These are phyloP conservation scores for Eupithecia subumbrata DNA, from an alignment of 2,888 invertebrate species.

Conservation along the genomic window DNA sequence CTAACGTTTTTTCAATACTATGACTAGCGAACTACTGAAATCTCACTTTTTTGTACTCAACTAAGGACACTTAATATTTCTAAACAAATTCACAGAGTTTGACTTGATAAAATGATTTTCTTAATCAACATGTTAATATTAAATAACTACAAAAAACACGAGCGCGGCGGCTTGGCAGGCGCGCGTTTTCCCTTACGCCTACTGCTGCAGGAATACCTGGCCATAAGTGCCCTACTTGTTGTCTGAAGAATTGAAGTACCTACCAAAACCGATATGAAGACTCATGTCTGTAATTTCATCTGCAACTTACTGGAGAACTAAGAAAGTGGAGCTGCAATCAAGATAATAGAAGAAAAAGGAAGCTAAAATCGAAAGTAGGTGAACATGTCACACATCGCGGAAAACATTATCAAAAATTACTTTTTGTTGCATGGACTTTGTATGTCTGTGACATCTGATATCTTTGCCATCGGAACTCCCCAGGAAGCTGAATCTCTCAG, in stretches of 20 bases:
- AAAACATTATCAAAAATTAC: slow-evolving; percentile 8
- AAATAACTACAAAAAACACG: too few species aligned
- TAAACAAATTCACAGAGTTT: too few species aligned
- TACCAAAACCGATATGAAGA: background rate
- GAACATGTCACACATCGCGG: slow-evolving; percentile 15
- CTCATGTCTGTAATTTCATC: background rate
- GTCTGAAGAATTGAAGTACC: background rate
- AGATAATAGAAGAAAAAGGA: background rate
- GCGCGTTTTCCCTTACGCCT: too few species aligned
- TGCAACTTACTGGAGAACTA: background rate
- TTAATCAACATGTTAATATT: too few species aligned
- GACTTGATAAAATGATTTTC: too few species aligned
- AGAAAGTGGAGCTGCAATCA: background rate
- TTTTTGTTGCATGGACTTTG: slow-evolving; percentile 10
- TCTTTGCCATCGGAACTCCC: slow-evolving; percentile 34
- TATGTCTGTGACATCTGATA: slow-evolving; percentile 27
- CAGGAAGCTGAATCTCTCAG: slow-evolving; percentile 38
- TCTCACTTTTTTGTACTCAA: too few species aligned
- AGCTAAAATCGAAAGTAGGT: background rate
- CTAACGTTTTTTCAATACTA: too few species aligned
- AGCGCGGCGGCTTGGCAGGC: too few species aligned
- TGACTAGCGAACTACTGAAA: too few species aligned
- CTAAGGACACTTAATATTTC: too few species aligned
- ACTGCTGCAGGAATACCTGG: too few species aligned
- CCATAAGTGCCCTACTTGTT: background rate